phyloP scores from a whole-genome alignment of 2,113 vertebrate species.

The Silurus asotus region DNA sequence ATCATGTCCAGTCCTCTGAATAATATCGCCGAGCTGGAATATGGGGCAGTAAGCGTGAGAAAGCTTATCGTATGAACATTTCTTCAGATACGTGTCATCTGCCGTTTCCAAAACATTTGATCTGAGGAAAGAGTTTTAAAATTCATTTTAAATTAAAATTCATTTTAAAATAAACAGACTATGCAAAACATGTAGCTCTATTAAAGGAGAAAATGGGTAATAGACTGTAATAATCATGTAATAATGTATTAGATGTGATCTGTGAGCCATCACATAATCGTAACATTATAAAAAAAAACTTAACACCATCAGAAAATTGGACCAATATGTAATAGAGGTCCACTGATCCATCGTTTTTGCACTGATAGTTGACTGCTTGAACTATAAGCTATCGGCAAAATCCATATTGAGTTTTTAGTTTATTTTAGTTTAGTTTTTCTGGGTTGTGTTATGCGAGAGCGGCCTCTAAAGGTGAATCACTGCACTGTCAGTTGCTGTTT shows the following conservation, averaged over 20 bases:
- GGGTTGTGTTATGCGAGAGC: too few species aligned
- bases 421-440: too few species aligned
- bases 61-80: constrained; percentile 74
- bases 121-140: constrained; percentile 65
- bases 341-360: too few species aligned
- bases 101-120: constrained; percentile 79
- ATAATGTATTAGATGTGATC: neutral
- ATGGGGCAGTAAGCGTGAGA: constrained; percentile 86
- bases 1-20: constrained; percentile 73
- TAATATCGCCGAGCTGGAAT: constrained; percentile 81
- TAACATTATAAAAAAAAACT: neutral
- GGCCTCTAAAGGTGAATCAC: too few species aligned
- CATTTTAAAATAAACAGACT: neutral
- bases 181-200: neutral
- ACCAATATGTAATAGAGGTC: neutral
- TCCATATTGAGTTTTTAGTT: too few species aligned
- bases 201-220: neutral
- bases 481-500: too few species aligned
- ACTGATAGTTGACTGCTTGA: too few species aligned
- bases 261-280: neutral
- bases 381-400: too few species aligned
- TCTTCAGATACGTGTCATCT: constrained; percentile 75
- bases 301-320: neutral
- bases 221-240: neutral
- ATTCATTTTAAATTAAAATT: constrained; percentile 20